A percentile compares a stretch with the other conserved stretches of the same genome.
Conservation (phyloP, 2,113 vertebrate species). For the Mesitornis unicolor region DNA sequence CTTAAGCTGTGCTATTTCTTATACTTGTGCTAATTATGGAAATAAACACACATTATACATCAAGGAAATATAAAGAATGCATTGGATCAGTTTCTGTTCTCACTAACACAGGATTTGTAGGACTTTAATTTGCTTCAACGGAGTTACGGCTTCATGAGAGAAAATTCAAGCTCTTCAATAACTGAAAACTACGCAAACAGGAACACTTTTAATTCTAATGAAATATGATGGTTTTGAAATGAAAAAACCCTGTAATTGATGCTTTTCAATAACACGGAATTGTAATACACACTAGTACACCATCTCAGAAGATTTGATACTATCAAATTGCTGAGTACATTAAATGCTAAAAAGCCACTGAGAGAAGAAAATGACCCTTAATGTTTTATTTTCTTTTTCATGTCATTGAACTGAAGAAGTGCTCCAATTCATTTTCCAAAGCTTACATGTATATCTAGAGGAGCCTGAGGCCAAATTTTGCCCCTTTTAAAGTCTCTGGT, state of each 20-base stretch:
- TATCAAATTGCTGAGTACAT: not conserved
- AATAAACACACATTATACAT: not conserved
- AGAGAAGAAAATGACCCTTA: not conserved
- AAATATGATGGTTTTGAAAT: not conserved
- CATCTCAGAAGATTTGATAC: not conserved
- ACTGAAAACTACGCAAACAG: not conserved
- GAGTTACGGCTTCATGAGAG: not conserved
- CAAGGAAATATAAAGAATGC: not conserved
- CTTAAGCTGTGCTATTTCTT: not conserved
- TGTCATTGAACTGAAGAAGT: not conserved
- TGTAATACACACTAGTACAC: not conserved
- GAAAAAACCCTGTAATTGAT: not conserved
- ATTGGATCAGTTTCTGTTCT: not conserved
- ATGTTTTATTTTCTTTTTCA: not conserved
- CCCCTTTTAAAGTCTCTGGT: not conserved
- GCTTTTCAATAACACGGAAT: not conserved
- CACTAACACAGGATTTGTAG: not conserved
- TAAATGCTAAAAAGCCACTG: not conserved
- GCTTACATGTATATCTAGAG: not conserved
- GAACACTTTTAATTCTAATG: not conserved
- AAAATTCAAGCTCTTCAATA: not conserved
- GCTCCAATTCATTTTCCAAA: not conserved
- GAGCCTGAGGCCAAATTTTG: not conserved
- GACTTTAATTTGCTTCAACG: not conserved
- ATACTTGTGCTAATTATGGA: not conserved